phyloP scores from a whole-genome alignment of 2,888 invertebrate genomes.

The Apodemia duryi region DNA sequence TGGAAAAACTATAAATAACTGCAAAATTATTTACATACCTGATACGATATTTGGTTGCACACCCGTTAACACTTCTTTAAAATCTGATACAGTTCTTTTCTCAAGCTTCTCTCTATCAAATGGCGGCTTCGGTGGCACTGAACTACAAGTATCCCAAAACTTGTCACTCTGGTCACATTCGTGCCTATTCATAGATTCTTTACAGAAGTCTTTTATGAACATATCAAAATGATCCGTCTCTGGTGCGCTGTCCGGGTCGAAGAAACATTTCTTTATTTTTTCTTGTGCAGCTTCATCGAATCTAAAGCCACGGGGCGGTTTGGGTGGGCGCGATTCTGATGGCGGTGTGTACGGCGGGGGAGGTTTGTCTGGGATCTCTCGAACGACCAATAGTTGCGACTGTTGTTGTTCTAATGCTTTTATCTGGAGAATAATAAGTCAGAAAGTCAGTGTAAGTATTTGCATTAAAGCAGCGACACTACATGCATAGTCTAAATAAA shows the following conservation, averaged over 20 bases:
- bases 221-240: slow-evolving; percentile 47
- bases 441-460: no score
- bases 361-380: slow-evolving; percentile 72
- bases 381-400: slow-evolving; percentile 56
- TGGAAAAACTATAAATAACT: background rate
- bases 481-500: no score
- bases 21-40: slow-evolving; percentile 40
- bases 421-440: slow-evolving; percentile 48
- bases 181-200: slow-evolving; percentile 47
- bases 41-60: slow-evolving; percentile 48
- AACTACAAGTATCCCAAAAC: slow-evolving; percentile 63
- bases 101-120: slow-evolving; percentile 40
- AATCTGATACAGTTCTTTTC: slow-evolving; percentile 41
- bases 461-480: no score
- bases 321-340: slow-evolving; percentile 40
- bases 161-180: slow-evolving; percentile 45
- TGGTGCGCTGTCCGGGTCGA: slow-evolving; percentile 33
- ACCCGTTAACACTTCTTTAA: slow-evolving; percentile 51
- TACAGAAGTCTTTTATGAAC: slow-evolving; percentile 57
- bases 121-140: slow-evolving; percentile 49
- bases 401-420: slow-evolving; percentile 70
- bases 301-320: slow-evolving; percentile 43
- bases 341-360: slow-evolving; percentile 72
- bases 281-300: slow-evolving; percentile 42
- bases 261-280: slow-evolving; percentile 40